Conservation (phyloP, 2,888 invertebrate species). For the Villa cingulata region DNA sequence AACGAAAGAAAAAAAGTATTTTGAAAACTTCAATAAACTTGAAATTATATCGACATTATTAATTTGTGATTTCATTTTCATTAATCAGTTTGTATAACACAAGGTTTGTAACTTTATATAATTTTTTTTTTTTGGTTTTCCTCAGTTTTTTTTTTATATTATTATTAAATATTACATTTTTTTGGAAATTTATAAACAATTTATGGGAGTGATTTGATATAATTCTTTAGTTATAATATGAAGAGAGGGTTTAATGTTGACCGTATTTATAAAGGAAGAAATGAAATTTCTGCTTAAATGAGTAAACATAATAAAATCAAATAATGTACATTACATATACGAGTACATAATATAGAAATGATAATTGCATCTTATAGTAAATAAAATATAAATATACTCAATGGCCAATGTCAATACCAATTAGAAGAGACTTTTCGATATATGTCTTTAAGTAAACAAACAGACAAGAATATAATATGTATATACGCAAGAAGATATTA, state of each 20-base stretch:
- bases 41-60: conserved; percentile 9
- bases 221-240: background rate
- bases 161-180: background rate
- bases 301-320: conserved; percentile 10
- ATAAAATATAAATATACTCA: conserved; percentile 13
- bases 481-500: background rate
- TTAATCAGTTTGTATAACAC: conserved; percentile 7
- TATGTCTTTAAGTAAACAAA: conserved; percentile 3
- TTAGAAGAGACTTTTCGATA: conserved; percentile 9
- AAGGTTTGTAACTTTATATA: conserved; percentile 1
- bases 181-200: background rate
- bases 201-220: conserved; percentile 5
- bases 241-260: background rate
- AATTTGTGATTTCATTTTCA: conserved; percentile 14
- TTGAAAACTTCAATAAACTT: background rate
- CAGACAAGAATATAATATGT: background rate
- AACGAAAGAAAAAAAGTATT: no score
- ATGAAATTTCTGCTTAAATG: conserved; percentile 10
- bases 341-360: background rate
- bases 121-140: no score
- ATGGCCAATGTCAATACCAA: conserved; percentile 15
- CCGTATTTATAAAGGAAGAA: conserved; percentile 1
- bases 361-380: conserved; percentile 12
- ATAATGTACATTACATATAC: background rate
- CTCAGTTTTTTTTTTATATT: no score